phyloP scores from a whole-genome alignment of 2,797 vertebrate genomes.

The Pseudocheirus occidentalis region DNA sequence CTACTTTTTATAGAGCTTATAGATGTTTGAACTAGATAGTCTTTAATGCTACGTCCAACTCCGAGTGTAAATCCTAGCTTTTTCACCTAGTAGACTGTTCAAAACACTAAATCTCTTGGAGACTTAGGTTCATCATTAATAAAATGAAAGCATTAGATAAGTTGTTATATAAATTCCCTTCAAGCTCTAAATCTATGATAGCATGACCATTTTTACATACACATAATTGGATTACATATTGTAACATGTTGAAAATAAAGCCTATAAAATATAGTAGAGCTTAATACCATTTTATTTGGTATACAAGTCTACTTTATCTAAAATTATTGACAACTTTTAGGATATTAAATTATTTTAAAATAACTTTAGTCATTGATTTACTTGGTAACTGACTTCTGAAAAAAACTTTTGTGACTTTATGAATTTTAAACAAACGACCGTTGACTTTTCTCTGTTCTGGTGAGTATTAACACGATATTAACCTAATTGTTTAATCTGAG shows the following conservation, averaged over 20 bases:
- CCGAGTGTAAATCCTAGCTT: too few relatives aligned
- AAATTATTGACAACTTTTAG: conserved; percentile 54
- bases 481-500: conserved; percentile 13
- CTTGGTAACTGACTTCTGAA: neutral
- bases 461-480: neutral
- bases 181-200: too few relatives aligned
- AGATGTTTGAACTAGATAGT: too few relatives aligned
- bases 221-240: neutral
- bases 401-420: neutral
- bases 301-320: conserved; percentile 61
- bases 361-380: neutral
- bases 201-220: too few relatives aligned
- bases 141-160: too few relatives aligned
- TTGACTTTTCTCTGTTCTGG: neutral
- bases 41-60: too few relatives aligned
- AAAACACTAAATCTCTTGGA: too few relatives aligned
- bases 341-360: conserved; percentile 56
- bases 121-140: too few relatives aligned
- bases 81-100: too few relatives aligned
- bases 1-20: too few relatives aligned
- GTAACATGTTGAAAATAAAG: conserved; percentile 38
- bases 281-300: conserved; percentile 60
- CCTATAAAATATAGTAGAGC: conserved; percentile 43
- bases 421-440: neutral
- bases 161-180: too few relatives aligned